A percentile compares a stretch with the other conserved stretches of the same genome.
Conservation (phyloP, 2,797 vertebrate species). For the Microcaecilia unicolor region DNA sequence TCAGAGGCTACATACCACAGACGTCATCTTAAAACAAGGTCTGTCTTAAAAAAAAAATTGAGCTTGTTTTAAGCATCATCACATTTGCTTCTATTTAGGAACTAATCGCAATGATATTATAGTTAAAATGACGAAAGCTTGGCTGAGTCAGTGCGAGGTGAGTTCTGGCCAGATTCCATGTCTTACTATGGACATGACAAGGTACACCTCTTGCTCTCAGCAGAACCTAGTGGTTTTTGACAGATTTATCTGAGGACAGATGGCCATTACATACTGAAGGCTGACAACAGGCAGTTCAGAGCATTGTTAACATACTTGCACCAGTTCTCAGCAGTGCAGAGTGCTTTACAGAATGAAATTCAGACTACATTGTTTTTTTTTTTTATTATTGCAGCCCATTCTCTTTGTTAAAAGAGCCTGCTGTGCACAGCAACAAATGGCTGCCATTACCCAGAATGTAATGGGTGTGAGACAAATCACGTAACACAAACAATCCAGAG, state of each 20-base stretch:
- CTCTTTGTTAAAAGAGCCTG: slow-evolving; percentile 75
- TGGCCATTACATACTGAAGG: slow-evolving; percentile 89
- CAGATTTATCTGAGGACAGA: slow-evolving; percentile 93
- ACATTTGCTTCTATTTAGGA: too few relatives aligned
- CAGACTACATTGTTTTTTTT: slow-evolving; percentile 77
- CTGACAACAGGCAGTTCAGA: slow-evolving; percentile 94
- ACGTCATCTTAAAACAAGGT: too few relatives aligned
- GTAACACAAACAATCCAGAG: slow-evolving; percentile 74
- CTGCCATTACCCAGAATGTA: slow-evolving; percentile 81
- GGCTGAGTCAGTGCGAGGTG: too few relatives aligned
- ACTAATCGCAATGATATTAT: too few relatives aligned
- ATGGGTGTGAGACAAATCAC: slow-evolving; percentile 75
- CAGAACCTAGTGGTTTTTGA: slow-evolving; percentile 66
- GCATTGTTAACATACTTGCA: slow-evolving; percentile 96
- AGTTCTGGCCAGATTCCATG: too few relatives aligned
- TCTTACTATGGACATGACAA: slow-evolving; percentile 56
- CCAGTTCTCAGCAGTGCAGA: slow-evolving; percentile 77
- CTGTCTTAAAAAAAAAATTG: too few relatives aligned
- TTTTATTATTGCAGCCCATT: slow-evolving; percentile 72
- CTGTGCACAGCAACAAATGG: slow-evolving; percentile 82
- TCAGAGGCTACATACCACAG: too few relatives aligned
- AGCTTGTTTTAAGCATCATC: too few relatives aligned
- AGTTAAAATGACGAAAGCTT: too few relatives aligned
- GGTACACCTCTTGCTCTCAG: slow-evolving; percentile 66
- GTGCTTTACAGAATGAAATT: slow-evolving; percentile 66